Percentiles rank a stretch among this genome's conserved stretches.
phyloP scores from a whole-genome alignment of 1,140 invertebrate genomes.

The Ips typographus region DNA sequence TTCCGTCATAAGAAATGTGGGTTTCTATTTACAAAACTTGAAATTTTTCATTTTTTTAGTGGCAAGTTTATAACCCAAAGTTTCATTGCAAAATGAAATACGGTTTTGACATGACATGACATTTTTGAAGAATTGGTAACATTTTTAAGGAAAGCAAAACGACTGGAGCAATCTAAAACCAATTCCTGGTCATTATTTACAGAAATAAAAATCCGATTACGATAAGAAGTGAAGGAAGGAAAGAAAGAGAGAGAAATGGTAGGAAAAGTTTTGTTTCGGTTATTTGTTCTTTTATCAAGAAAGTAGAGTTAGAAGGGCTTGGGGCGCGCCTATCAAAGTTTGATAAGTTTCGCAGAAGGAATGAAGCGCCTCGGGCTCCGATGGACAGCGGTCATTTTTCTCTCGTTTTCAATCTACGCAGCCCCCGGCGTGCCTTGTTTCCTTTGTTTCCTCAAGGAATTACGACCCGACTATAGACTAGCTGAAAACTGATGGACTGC shows the following conservation, averaged over 20 bases:
- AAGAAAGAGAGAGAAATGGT: slow-evolving; percentile 19
- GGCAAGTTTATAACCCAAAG: no score
- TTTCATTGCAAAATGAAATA: no score
- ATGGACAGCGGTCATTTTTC: slow-evolving; percentile 58
- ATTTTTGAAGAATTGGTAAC: no score
- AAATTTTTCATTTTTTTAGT: no score
- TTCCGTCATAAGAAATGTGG: no score
- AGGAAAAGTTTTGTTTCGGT: slow-evolving; percentile 47
- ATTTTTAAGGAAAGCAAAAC: no score
- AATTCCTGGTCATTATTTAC: slow-evolving; percentile 13
- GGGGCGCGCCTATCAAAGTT: slow-evolving; percentile 50
- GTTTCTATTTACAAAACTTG: no score
- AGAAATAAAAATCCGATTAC: slow-evolving; percentile 22
- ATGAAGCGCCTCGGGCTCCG: slow-evolving; percentile 43
- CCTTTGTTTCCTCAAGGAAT: slow-evolving; percentile 35
- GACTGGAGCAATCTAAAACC: no score
- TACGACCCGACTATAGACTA: slow-evolving; percentile 27
- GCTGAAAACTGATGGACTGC: slow-evolving; percentile 28
- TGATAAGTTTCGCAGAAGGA: slow-evolving; percentile 51
- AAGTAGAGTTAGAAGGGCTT: slow-evolving; percentile 47
- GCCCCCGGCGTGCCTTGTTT: slow-evolving; percentile 25
- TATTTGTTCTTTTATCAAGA: slow-evolving; percentile 53
- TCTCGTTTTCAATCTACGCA: slow-evolving; percentile 55
- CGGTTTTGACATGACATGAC: no score
- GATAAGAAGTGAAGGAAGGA: slow-evolving; percentile 13